Base-by-base conservation (phyloP, 2,888 invertebrate species). In the Caenorhabditis angaria region DNA sequence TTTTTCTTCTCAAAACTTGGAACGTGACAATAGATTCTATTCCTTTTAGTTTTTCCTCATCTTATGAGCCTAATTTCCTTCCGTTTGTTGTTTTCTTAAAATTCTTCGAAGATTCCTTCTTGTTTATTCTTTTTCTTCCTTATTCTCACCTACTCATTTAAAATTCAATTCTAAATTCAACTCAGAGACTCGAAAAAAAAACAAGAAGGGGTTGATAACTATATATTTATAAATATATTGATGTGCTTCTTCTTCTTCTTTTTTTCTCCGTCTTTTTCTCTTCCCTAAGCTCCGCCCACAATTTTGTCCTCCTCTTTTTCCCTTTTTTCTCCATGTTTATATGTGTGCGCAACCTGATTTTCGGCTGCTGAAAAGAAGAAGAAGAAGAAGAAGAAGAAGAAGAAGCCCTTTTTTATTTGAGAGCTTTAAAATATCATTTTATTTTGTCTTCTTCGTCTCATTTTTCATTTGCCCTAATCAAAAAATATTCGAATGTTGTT, bases 361-460 rank as follows among this genome's bases (percentile, higher is more conserved):
- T 41, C 41, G 41, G 41, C 41, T 41, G 41, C 41, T 41, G 41
- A 41, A 41, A 41, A 14, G 41, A 41, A n/a, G n/a, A n/a, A n/a
- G n/a, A n/a, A n/a, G n/a, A n/a, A n/a, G n/a, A n/a, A n/a, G n/a
- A n/a, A n/a, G n/a, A n/a, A n/a, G n/a, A n/a, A n/a, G n/a, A n/a
- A 41, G 18, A 14, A 41, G 18, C 10, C 41, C 14, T 14, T 41
- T 41, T 41, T 32, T 10, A 32, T 32, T 41, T 41, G 3, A 41
- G 14, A 18, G 41, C 41, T 41, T 41, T 18, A 18, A 14, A 41
- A 41, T n/a, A n/a, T n/a, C n/a, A 41, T 41, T 41, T 41, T 18
- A 14, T 41, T 41, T 41, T 14, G 10, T 41, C 5, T 32, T 32
- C 32, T 41, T 41, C 14, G n/a, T 41, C 41, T 41, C 3, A 41